These are phyloP conservation scores for Stichopus chloronotus DNA, from an alignment of 35 echinoderm and acorn worm species.

Conservation along the genomic window DNA sequence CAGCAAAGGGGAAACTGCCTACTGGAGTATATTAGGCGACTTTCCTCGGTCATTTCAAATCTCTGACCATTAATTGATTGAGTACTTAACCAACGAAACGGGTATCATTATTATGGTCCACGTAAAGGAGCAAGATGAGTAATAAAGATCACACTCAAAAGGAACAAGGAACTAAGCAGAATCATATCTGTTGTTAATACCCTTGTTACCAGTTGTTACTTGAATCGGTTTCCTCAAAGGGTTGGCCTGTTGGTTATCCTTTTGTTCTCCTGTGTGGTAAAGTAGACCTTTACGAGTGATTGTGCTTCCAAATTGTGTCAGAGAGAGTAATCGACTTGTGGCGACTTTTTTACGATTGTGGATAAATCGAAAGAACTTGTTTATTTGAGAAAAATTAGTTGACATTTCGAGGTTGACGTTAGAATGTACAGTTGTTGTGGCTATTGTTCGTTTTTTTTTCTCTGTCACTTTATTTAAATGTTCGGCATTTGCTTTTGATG, in stretches of 20 bases:
- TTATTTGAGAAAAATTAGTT: conserved; percentile 33
- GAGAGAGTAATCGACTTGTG: conserved; percentile 8
- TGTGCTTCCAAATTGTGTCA: neutral
- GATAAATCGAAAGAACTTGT: conserved; percentile 45
- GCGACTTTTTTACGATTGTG: conserved; percentile 44
- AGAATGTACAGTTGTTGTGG: neutral
- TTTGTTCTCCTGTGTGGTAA: conserved; percentile 24
- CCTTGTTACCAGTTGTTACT: neutral
- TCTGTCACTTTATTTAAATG: no score
- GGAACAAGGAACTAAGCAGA: neutral
- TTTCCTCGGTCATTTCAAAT: neutral
- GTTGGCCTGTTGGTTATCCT: neutral
- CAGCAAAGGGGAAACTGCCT: no score
- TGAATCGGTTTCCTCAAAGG: conserved; percentile 46
- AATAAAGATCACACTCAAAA: neutral
- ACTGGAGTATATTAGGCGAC: no score
- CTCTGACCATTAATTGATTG: conserved; percentile 40
- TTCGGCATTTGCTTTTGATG: no score
- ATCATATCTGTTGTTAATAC: no score
- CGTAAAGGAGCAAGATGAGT: conserved; percentile 7
- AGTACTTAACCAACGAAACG: conserved; percentile 42
- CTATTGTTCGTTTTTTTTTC: no score
- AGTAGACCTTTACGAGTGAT: neutral
- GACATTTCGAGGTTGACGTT: neutral
- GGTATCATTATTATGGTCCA: conserved; percentile 27